A percentile compares a stretch with the other conserved stretches of the same genome.
These are phyloP conservation scores for Malurus melanocephalus DNA, from an alignment of 2,113 vertebrate genomes.

Conservation along the genomic window DNA sequence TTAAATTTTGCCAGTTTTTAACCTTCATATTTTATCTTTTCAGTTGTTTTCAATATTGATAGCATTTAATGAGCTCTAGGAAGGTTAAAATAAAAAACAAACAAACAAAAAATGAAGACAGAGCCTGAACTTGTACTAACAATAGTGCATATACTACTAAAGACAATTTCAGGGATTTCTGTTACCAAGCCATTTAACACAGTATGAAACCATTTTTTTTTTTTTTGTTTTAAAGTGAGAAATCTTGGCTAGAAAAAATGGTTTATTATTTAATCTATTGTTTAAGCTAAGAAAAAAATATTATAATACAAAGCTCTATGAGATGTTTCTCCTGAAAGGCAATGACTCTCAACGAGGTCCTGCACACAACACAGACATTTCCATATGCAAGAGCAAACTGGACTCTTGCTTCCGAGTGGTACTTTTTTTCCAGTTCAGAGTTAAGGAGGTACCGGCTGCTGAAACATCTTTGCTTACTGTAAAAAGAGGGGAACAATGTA, in stretches of 20 bases:
- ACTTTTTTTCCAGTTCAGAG: neutral
- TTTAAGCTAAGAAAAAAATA: neutral
- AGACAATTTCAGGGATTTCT: neutral
- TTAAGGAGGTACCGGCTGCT: neutral
- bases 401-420: neutral
- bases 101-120: neutral
- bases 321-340: neutral
- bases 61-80: neutral
- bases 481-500: neutral
- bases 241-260: neutral
- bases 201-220: neutral
- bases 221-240: neutral
- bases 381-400: neutral
- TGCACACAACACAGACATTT: neutral
- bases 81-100: neutral
- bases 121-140: neutral
- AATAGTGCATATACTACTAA: neutral
- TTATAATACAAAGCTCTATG: neutral
- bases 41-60: neutral
- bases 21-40: neutral
- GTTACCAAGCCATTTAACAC: neutral
- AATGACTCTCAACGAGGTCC: neutral
- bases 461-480: neutral
- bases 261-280: conserved; percentile 11
- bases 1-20: neutral